phyloP scores from a whole-genome alignment of 1,140 invertebrate species.

The Anoplolepis gracilipes region DNA sequence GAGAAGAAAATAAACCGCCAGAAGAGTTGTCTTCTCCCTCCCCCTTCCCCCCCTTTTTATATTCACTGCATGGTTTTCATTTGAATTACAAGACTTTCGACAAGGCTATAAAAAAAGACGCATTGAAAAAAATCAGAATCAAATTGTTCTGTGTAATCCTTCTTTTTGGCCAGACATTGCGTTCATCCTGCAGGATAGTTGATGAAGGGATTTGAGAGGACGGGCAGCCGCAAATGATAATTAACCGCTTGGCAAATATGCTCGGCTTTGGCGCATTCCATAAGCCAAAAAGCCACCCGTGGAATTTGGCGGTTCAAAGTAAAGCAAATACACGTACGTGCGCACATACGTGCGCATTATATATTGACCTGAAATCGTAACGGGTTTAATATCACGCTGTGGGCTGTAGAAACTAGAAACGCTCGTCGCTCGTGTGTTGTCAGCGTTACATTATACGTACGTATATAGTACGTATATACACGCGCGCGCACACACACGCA shows the following conservation, averaged over 20 bases:
- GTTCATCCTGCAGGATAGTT: background rate
- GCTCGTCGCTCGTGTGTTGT: too few species aligned
- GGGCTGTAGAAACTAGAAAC: too few species aligned
- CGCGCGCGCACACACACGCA: too few species aligned
- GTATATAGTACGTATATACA: too few species aligned
- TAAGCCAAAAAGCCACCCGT: constrained; percentile 71
- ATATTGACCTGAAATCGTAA: constrained; percentile 44
- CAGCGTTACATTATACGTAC: background rate
- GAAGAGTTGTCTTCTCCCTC: too few species aligned
- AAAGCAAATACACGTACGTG: constrained; percentile 71
- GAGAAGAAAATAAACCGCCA: background rate
- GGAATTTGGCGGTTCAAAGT: constrained; percentile 74
- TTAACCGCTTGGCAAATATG: constrained; percentile 80
- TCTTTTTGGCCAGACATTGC: constrained; percentile 15
- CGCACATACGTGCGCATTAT: background rate
- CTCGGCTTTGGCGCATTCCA: constrained; percentile 69
- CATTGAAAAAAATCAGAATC: background rate
- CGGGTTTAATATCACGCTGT: constrained; percentile 13
- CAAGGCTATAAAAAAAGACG: background rate
- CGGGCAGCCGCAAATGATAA: constrained; percentile 70
- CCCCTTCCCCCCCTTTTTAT: too few species aligned
- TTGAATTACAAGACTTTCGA: background rate
- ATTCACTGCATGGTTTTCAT: too few species aligned
- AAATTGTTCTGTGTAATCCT: background rate
- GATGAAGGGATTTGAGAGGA: constrained; percentile 36